phyloP scores from a whole-genome alignment of 1,140 invertebrate genomes.

The Theocolax elegans region DNA sequence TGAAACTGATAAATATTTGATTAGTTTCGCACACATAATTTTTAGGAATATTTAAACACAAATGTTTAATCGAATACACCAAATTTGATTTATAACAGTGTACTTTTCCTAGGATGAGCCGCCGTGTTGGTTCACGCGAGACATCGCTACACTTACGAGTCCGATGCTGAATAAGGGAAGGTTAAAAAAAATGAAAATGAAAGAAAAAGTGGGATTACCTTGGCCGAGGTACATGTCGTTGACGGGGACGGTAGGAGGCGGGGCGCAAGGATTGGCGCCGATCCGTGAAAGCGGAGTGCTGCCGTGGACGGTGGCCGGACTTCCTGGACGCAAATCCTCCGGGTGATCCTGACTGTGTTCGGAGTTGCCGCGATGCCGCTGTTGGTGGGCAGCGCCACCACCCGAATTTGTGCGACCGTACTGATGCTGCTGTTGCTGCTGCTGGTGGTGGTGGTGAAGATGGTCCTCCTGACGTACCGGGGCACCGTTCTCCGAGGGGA shows the following conservation, averaged over 20 bases:
- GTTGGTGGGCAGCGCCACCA: not conserved
- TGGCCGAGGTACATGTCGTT: slow-evolving; percentile 68
- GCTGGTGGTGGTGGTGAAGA: not conserved
- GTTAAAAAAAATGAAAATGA: no score
- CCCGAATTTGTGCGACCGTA: slow-evolving; percentile 61
- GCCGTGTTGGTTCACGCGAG: no score
- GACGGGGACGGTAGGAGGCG: slow-evolving; percentile 46
- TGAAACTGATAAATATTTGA: no score
- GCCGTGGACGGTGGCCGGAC: slow-evolving; percentile 73
- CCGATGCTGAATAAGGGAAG: no score
- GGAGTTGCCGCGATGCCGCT: slow-evolving; percentile 9
- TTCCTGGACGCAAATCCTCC: slow-evolving; percentile 55
- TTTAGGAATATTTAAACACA: no score
- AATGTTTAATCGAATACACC: no score
- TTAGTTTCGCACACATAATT: no score
- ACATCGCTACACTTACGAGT: no score
- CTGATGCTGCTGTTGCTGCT: slow-evolving; percentile 6
- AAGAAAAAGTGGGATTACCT: no score
- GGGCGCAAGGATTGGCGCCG: slow-evolving; percentile 72
- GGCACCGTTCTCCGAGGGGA: slow-evolving; percentile 27
- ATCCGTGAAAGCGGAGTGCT: slow-evolving; percentile 89
- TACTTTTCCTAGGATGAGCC: no score
- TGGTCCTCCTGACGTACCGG: not conserved
- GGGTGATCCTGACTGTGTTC: not conserved
- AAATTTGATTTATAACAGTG: no score